phyloP scores from a whole-genome alignment of 2,888 invertebrate species.

The Agriopis leucophaearia region DNA sequence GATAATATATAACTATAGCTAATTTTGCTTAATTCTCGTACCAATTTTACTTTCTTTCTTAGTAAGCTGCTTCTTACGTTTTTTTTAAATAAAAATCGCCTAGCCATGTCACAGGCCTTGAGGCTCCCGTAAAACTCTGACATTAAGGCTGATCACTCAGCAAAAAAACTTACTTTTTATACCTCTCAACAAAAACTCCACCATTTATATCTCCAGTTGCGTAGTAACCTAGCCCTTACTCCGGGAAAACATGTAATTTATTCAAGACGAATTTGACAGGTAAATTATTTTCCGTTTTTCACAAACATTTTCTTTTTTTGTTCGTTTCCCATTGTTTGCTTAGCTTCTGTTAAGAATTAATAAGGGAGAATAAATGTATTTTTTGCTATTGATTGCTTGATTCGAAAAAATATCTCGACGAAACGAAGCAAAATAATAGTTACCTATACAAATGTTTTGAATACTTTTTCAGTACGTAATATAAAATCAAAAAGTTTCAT shows the following conservation, averaged over 20 bases:
- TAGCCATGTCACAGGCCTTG: too few relatives aligned
- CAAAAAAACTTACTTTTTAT: too few relatives aligned
- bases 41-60: too few relatives aligned
- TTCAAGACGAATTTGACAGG: constrained; percentile 61
- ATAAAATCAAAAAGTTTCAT: too few relatives aligned
- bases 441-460: too few relatives aligned
- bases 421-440: not conserved
- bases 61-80: too few relatives aligned
- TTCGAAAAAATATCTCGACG: not conserved
- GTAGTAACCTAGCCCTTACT: not conserved
- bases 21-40: too few relatives aligned
- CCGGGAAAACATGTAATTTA: constrained; percentile 22
- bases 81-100: too few relatives aligned
- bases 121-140: too few relatives aligned
- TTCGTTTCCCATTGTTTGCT: constrained; percentile 51
- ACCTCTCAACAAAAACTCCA: not conserved
- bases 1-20: too few relatives aligned
- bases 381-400: not conserved
- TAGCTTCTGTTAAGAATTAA: constrained; percentile 34
- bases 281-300: constrained; percentile 72
- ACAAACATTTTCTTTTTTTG: constrained; percentile 51
- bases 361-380: constrained; percentile 18
- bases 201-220: not conserved
- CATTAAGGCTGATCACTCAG: too few relatives aligned
- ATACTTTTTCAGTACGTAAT: too few relatives aligned